Base-by-base conservation (phyloP, 2,888 invertebrate species). In the Tyria jacobaeae region DNA sequence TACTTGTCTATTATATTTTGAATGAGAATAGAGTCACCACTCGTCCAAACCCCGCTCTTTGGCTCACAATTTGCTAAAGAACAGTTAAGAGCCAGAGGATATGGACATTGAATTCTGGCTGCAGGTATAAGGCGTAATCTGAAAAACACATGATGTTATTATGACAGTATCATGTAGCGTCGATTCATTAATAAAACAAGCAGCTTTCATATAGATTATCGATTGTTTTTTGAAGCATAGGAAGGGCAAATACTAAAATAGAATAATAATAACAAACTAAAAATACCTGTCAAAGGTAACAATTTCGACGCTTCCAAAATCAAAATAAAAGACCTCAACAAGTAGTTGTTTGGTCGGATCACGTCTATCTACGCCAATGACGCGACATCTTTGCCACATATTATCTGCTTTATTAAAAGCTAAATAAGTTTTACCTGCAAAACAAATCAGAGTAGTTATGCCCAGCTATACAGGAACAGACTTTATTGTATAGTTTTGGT, bases 341-440 rank as follows among this genome's bases (percentile, higher is more conserved):
- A 81, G 68, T 0, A 89, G 85, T 3, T 89, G 84, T 3, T 89
- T 82, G 1, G 80, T 73, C 0, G 78, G 15, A 51, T 86, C 78
- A 62, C 77, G 77, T 47, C 78, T 84, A 52, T 89, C 88, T 35
- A 91, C 78, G 64, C 78, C 82, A 27, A 88, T 80, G 0, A 96
- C 87, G 53, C 94, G 90, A 12, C 95, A 96, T 59, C 97, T 94
- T 78, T 96, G 96, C 97, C 97, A 97, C 71, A 90, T 86, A 25
- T 94, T 90, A 73, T 95, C 95, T 0, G 80, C 83, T 54, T 84
- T 81, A 79, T 95, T 95, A 79, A 92, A 94, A 1, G 95, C 95
- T 61, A 96, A 89, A 81, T 96, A 97, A 10, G 95, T 85, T 83
- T 95, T 94, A 69, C 95, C 96, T 95, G 87, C n/a, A 41, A 25